Evolutionary conservation across 1,140 invertebrate genomes (phyloP).

Genomic region (Scaptomyza montana): DNA sequence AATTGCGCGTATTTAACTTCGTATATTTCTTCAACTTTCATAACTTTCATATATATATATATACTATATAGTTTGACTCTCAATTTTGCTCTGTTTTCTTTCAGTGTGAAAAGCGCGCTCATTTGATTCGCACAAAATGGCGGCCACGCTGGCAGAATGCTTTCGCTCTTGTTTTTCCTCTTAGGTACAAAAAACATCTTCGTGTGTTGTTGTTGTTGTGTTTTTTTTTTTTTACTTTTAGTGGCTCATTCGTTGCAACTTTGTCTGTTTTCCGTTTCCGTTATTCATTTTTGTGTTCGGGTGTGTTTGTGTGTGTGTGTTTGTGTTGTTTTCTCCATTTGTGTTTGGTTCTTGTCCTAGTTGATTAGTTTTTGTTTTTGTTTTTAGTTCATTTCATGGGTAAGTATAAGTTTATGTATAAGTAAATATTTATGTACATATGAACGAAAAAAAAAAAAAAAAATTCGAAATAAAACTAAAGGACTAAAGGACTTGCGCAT

Average conservation of each 20-base stretch:
- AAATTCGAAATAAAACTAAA: not conserved
- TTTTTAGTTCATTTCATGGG: slow-evolving; percentile 48
- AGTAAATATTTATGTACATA: slow-evolving; percentile 18
- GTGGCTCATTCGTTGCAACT: slow-evolving; percentile 59
- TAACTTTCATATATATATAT: not conserved
- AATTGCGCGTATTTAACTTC: slow-evolving; percentile 9
- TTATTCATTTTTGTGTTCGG: slow-evolving; percentile 31
- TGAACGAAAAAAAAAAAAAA: slow-evolving; percentile 35
- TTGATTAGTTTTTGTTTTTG: slow-evolving; percentile 4
- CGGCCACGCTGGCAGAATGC: not conserved
- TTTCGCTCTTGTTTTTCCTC: not conserved
- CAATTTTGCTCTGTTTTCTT: slow-evolving; percentile 7
- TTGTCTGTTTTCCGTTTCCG: slow-evolving; percentile 53
- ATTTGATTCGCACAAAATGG: not conserved
- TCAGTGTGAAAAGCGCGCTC: not conserved
- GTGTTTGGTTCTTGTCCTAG: slow-evolving; percentile 18
- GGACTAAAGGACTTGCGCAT: not conserved
- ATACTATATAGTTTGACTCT: slow-evolving; percentile 14
- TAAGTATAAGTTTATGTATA: slow-evolving; percentile 47
- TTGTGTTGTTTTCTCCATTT: slow-evolving; percentile 19
- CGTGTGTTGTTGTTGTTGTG: slow-evolving; percentile 20
- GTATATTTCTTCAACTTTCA: not conserved
- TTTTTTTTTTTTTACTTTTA: slow-evolving; percentile 19
- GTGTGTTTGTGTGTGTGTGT: slow-evolving; percentile 43
- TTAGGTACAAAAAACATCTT: too few relatives aligned